phyloP scores from a whole-genome alignment of 2,113 vertebrate genomes.

The Notechis scutatus region DNA sequence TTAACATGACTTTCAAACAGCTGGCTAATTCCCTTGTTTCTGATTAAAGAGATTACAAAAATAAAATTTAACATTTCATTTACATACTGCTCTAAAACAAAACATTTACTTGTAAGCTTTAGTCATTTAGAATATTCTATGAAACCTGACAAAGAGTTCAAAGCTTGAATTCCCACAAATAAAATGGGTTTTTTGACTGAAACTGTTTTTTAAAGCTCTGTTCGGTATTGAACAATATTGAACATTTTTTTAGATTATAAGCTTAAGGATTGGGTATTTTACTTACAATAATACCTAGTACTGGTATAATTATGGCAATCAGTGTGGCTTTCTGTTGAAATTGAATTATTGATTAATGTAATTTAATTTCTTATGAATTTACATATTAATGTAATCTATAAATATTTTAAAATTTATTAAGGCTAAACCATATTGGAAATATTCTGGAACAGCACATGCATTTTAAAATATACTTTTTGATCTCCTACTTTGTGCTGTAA shows the following conservation, averaged over 20 bases:
- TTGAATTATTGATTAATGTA: not conserved
- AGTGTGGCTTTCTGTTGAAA: not conserved
- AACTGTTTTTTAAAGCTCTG: not conserved
- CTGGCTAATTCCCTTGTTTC: conserved; percentile 94
- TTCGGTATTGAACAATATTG: not conserved
- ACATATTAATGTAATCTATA: not conserved
- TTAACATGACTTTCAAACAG: conserved; percentile 90
- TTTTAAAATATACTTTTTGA: not conserved
- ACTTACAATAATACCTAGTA: not conserved
- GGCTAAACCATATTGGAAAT: not conserved
- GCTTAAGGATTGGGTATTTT: not conserved
- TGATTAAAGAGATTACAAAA: conserved; percentile 96
- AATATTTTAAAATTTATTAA: not conserved
- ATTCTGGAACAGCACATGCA: not conserved
- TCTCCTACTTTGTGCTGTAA: not conserved
- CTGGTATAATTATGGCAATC: not conserved
- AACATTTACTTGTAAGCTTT: conserved; percentile 64
- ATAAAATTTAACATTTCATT: conserved; percentile 90
- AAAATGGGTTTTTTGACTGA: not conserved
- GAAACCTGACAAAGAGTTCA: conserved; percentile 25
- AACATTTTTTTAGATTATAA: not conserved
- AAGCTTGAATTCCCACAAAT: conserved; percentile 44
- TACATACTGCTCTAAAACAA: conserved; percentile 70
- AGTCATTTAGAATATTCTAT: conserved; percentile 55
- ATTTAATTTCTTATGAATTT: not conserved